phyloP scores from a whole-genome alignment of 2,797 vertebrate genomes.

The Enteromius afrohamiltoni region DNA sequence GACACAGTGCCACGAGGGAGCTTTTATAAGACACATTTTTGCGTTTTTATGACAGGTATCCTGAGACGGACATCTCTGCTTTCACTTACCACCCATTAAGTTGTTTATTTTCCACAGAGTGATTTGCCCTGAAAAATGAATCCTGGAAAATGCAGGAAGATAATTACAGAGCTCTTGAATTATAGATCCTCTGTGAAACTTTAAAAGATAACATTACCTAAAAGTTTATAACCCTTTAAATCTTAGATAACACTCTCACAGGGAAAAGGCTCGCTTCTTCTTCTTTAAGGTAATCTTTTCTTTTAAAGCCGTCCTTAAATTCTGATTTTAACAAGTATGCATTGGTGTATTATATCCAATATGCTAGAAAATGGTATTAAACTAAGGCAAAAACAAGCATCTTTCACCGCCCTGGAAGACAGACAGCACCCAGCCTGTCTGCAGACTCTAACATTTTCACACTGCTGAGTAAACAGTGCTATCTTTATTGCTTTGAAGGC shows the following conservation, averaged over 20 bases:
- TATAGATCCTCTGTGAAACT: constrained; percentile 1
- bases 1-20: neutral
- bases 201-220: constrained; percentile 10
- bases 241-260: neutral
- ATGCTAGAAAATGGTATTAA: neutral
- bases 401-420: neutral
- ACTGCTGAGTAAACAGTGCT: constrained; percentile 75
- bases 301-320: constrained; percentile 11
- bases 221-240: constrained; percentile 10
- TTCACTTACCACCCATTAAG: constrained; percentile 20
- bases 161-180: constrained; percentile 12
- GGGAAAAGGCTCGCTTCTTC: neutral
- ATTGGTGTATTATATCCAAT: neutral
- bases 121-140: constrained; percentile 14
- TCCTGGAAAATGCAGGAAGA: constrained; percentile 9
- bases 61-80: neutral
- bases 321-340: neutral
- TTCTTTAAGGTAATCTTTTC: neutral
- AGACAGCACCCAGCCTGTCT: constrained; percentile 55
- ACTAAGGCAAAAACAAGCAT: constrained; percentile 14
- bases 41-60: constrained; percentile 13
- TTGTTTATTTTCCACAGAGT: constrained; percentile 11
- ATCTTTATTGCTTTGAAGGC: constrained; percentile 75
- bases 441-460: constrained; percentile 69
- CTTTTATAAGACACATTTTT: neutral